Conservation (phyloP, 2,113 vertebrate genomes). For the Erythrolamprus reginae region DNA sequence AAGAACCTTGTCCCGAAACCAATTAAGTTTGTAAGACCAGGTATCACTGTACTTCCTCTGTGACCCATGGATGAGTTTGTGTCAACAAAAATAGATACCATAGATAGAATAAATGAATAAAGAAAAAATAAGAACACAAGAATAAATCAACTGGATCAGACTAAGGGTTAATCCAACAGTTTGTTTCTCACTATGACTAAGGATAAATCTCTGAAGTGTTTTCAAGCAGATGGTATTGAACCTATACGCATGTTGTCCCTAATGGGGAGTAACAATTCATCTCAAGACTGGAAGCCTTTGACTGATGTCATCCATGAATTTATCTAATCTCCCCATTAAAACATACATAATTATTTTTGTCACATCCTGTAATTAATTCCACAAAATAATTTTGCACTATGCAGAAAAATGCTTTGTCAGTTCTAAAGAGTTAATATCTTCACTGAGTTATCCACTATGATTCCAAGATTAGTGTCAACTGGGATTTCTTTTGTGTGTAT, state of each 20-base stretch:
- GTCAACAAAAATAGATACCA: background rate
- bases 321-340: background rate
- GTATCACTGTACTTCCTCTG: background rate
- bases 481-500: background rate
- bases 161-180: background rate
- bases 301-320: background rate
- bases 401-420: background rate
- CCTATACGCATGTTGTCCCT: background rate
- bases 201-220: background rate
- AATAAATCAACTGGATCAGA: background rate
- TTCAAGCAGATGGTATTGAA: background rate
- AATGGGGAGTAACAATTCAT: background rate
- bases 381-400: background rate
- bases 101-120: background rate
- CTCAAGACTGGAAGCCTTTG: background rate
- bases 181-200: background rate
- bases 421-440: background rate
- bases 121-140: background rate
- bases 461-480: background rate
- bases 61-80: background rate
- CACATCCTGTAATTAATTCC: background rate
- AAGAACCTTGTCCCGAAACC: no score
- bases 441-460: background rate
- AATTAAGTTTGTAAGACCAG: no score
- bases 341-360: background rate